Base-by-base conservation (phyloP, 2,797 vertebrate genomes). In the Tokudaia tokunoshimensis region DNA sequence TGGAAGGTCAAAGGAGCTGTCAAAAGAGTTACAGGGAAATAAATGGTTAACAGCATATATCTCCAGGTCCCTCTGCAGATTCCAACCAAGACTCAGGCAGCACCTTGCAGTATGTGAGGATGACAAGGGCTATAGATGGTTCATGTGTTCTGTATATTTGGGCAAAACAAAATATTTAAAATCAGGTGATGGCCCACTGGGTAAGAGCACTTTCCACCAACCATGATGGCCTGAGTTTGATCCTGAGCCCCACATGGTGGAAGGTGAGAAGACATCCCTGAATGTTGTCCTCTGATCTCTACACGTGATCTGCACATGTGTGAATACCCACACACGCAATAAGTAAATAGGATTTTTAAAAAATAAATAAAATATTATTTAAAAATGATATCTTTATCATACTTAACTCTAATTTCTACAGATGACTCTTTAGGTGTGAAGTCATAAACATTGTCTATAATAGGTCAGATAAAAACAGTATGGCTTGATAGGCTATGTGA, bases 351-450 rank as follows among this genome's bases (percentile, higher is more conserved):
- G 14, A 55, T 67, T 34, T 67, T 87, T 47, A 15, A 8, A 67
- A 86, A 70, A 31, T 65, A 84, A 91, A 12, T 57, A 92, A 90
- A 94, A 78, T 76, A 20, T 55, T 89, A 74, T 61, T 61, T n/a
- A 84, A 52, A 59, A 92, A 55, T 94, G 47, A 88, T 72, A 89
- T 57, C 80, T 88, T 89, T 63, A 91, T 94, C 55, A 41, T 74
- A 78, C 34, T 76, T 88, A 93, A 78, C 41, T 37, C 34, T 94
- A 15, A 84, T 61, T 79, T 94, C 83, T 55, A 82, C n/a, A 81
- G 34, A 37, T 47, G 29, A 74, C 24, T 92, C 5, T 74, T 92
- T 44, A 72, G 37, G 70, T 63, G 17, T 95, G 29, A 14, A 80
- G 9, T 76, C 55, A 61, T 24, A 91, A 82, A 34, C 3, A 86